phyloP scores from a whole-genome alignment of 1,140 invertebrate genomes.

The Drosophila setifemur region DNA sequence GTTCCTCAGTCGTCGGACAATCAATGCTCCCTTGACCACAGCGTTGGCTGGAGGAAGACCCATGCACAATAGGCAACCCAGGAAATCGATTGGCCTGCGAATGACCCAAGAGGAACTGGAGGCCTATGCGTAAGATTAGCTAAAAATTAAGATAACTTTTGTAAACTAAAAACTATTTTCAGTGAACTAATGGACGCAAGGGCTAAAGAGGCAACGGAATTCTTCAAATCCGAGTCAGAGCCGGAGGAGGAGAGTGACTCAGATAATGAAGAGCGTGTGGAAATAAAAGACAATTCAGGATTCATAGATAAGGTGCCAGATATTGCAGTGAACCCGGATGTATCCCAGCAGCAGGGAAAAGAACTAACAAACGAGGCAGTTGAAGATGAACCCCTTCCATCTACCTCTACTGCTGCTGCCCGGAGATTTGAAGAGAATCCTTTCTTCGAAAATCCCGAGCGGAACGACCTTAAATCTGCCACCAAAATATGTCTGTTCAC shows the following conservation, averaged over 20 bases:
- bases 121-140: conserved; percentile 82
- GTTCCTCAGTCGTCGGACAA: conserved; percentile 84
- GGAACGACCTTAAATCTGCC: conserved; percentile 6
- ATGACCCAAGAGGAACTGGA: conserved; percentile 83
- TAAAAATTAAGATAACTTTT: background rate
- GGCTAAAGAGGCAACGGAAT: conserved; percentile 84
- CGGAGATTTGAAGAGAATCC: background rate
- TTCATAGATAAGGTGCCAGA: background rate
- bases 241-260: conserved; percentile 54
- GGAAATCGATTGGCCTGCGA: conserved; percentile 77
- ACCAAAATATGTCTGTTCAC: conserved; percentile 50
- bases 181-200: conserved; percentile 83
- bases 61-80: conserved; percentile 48
- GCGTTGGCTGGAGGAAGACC: conserved; percentile 73
- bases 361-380: background rate
- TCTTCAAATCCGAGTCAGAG: conserved; percentile 85
- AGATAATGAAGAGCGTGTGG: background rate
- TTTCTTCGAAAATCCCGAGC: background rate
- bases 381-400: conserved; percentile 11
- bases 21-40: conserved; percentile 66
- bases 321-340: background rate
- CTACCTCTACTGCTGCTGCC: conserved; percentile 1
- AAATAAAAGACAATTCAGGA: conserved; percentile 32
- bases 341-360: background rate
- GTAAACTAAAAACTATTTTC: background rate